phyloP scores from a whole-genome alignment of 2,113 vertebrate species.

The Pelusios castaneus region DNA sequence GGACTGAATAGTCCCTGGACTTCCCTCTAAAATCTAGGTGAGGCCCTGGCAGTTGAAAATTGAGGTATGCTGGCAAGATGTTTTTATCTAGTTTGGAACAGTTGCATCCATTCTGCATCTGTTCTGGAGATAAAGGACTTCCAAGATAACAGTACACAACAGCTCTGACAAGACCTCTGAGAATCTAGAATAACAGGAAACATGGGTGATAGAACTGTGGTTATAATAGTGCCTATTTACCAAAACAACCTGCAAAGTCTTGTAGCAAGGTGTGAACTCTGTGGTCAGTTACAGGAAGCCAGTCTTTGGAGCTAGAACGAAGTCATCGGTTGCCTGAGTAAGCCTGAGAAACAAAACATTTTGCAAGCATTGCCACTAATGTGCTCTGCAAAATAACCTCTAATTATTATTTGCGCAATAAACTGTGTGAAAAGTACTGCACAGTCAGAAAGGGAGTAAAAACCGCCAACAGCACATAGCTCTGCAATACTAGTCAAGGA shows the following conservation, averaged over 20 bases:
- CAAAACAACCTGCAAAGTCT: background rate
- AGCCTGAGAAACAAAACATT: background rate
- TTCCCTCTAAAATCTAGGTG: background rate
- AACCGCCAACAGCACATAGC: too few relatives aligned
- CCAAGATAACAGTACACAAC: background rate
- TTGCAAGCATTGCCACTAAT: too few relatives aligned
- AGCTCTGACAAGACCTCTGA: background rate
- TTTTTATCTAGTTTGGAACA: background rate
- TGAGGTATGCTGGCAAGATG: background rate
- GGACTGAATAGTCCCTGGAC: background rate
- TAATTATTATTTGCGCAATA: background rate
- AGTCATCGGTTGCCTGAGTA: background rate
- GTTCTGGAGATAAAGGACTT: background rate
- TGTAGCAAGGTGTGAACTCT: slow-evolving; percentile 10
- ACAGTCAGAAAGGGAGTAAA: background rate
- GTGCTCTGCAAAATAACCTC: background rate
- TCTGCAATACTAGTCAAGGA: background rate
- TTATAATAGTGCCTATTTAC: background rate
- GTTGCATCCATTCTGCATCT: background rate
- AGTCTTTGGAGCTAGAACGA: background rate
- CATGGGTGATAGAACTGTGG: background rate
- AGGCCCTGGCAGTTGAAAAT: background rate
- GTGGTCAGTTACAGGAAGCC: background rate
- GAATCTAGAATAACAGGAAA: slow-evolving; percentile 32
- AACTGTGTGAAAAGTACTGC: background rate